phyloP scores from a whole-genome alignment of 2,113 vertebrate genomes.

The Heterotilapia buettikoferi region DNA sequence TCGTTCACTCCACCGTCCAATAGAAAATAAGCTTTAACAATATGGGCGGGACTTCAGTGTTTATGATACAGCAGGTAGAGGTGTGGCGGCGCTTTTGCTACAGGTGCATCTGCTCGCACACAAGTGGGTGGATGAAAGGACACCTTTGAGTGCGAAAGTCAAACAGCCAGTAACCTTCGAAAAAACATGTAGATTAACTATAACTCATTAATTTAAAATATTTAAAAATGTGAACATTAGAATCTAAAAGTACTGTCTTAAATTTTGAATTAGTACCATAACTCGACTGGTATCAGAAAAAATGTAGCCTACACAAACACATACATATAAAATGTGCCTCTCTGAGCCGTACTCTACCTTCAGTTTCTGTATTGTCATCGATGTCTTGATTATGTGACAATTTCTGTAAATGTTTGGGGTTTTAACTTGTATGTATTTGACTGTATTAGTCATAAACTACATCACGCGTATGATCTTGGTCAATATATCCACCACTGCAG shows the following conservation, averaged over 20 bases:
- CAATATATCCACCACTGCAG: neutral
- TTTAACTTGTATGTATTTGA: neutral
- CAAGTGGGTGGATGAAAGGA: neutral
- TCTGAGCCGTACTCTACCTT: neutral
- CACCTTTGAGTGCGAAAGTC: neutral
- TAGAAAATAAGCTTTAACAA: conserved; percentile 10
- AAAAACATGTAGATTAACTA: neutral
- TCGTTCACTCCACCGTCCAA: conserved; percentile 55
- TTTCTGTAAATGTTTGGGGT: neutral
- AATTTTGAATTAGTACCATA: neutral
- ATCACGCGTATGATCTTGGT: neutral
- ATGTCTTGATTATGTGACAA: neutral
- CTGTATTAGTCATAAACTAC: neutral
- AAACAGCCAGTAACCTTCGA: neutral
- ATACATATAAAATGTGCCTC: neutral
- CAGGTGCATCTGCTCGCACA: conserved; percentile 52
- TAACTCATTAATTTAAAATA: neutral
- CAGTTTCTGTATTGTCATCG: neutral
- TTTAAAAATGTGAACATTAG: neutral
- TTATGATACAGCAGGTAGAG: conserved; percentile 58
- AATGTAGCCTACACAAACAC: neutral
- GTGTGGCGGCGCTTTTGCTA: conserved; percentile 15
- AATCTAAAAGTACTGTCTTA: neutral
- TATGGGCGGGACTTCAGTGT: conserved; percentile 57
- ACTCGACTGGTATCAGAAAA: neutral